Evolutionary conservation across 2,797 vertebrate species (phyloP).

Genomic region (Kryptolebias ocellatus): DNA sequence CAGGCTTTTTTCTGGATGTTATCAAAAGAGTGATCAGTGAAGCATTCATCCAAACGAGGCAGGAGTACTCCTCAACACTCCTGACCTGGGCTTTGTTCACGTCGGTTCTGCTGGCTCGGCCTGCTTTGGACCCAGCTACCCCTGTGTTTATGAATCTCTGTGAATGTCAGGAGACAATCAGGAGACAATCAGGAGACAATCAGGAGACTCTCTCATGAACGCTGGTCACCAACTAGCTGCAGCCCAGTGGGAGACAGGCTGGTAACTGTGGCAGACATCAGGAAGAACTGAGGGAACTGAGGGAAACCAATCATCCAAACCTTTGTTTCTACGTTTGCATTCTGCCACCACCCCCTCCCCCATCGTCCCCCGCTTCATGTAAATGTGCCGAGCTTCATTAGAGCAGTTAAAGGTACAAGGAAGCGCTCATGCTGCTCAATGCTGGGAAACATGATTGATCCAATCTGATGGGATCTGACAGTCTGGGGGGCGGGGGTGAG

Average conservation of each 20-base stretch:
- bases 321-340: no score
- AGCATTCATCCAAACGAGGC: background rate
- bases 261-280: no score
- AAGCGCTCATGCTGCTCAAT: conserved; percentile 21
- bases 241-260: no score
- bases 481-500: conserved; percentile 5
- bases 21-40: background rate
- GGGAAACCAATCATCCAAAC: no score
- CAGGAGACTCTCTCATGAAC: no score
- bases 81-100: background rate
- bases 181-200: no score
- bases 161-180: no score
- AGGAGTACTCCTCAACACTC: background rate
- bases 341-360: no score
- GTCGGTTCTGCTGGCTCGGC: background rate
- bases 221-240: no score
- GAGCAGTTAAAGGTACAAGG: conserved; percentile 6
- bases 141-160: no score
- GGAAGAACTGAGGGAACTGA: no score
- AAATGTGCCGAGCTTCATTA: conserved; percentile 7
- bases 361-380: background rate
- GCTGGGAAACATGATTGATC: conserved; percentile 54
- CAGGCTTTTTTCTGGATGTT: background rate
- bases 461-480: conserved; percentile 49
- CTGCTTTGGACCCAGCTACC: no score